Percentiles rank a stretch among this genome's conserved stretches.
Conservation (phyloP, 2,888 invertebrate genomes). For the Ectobius pallidus region DNA sequence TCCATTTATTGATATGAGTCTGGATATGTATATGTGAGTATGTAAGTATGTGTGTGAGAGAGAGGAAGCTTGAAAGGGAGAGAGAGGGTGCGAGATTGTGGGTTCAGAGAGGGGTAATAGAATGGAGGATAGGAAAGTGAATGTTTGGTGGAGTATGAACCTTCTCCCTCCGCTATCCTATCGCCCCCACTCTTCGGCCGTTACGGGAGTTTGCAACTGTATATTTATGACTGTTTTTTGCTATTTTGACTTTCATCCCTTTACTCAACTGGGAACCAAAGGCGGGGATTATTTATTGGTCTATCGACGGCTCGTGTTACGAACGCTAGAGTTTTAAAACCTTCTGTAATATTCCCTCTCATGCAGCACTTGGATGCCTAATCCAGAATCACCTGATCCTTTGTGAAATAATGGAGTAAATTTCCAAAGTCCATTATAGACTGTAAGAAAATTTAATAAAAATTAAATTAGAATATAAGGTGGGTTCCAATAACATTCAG, state of each 20-base stretch:
- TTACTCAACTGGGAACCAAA: background rate
- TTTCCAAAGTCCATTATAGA: no score
- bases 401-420: no score
- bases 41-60: background rate
- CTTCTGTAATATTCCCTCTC: constrained; percentile 5
- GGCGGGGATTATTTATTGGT: constrained; percentile 26
- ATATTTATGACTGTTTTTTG: constrained; percentile 33
- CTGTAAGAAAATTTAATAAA: no score
- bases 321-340: constrained; percentile 19
- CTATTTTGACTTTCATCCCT: constrained; percentile 31
- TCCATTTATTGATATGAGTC: background rate
- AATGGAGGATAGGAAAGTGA: no score
- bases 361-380: constrained; percentile 4
- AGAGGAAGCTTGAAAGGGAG: background rate
- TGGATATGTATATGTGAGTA: no score
- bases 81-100: background rate
- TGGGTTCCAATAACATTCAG: no score
- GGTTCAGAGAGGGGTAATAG: no score
- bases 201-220: constrained; percentile 27
- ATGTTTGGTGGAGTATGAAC: background rate
- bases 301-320: constrained; percentile 31
- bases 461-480: no score
- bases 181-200: background rate
- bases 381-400: no score
- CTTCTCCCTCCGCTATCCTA: background rate